Evolutionary conservation across 2,797 vertebrate genomes (phyloP).

Genomic region (Etheostoma nigrum): DNA sequence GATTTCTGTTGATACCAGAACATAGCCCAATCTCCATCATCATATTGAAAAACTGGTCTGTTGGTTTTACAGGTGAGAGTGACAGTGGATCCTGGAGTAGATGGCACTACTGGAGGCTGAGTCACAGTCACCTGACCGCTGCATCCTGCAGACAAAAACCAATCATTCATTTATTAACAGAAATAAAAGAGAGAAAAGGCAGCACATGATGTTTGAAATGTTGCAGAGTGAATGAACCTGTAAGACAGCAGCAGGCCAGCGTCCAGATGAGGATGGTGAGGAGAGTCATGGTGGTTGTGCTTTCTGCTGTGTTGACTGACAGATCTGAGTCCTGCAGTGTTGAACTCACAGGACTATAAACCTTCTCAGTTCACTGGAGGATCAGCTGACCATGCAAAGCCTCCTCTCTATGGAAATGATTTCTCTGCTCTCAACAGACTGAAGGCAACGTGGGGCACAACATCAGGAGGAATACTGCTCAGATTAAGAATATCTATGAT

Average conservation of each 20-base stretch:
- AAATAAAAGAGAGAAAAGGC: no score
- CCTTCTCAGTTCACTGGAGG: conserved; percentile 2
- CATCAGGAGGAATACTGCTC: conserved; percentile 3
- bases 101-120: conserved; percentile 33
- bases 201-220: not conserved
- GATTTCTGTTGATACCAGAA: conserved; percentile 49
- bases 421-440: conserved; percentile 24
- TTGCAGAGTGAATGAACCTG: no score
- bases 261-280: no score
- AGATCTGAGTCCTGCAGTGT: conserved; percentile 55
- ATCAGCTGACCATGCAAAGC: conserved; percentile 69
- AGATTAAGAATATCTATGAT: conserved; percentile 9
- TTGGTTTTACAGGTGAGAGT: conserved; percentile 37
- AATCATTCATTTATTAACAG: no score
- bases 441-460: conserved; percentile 4
- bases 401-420: conserved; percentile 45
- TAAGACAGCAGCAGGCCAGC: no score
- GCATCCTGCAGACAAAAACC: conserved; percentile 16
- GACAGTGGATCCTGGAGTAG: conserved; percentile 22
- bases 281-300: not conserved
- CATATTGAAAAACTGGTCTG: not conserved
- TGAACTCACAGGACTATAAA: conserved; percentile 56
- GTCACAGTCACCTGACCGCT: conserved; percentile 43
- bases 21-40: conserved; percentile 5
- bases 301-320: conserved; percentile 28